Evolutionary conservation across 2,113 vertebrate genomes (phyloP).

Genomic region (Rhinichthys klamathensis): DNA sequence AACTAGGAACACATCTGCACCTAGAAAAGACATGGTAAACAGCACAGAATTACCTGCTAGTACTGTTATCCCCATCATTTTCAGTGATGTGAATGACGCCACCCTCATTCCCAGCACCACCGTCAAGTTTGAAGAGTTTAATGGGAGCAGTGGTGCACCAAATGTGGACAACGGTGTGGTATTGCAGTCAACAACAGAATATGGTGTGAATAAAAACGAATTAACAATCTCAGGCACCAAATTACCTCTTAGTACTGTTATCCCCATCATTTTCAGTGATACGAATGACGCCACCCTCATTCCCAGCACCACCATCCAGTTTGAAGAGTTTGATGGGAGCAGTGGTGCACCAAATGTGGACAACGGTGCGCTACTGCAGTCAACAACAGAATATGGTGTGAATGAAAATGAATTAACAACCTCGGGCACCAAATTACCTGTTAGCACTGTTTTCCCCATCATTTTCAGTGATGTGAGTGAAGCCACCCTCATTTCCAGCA

Average conservation of each 20-base stretch:
- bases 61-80: background rate
- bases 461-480: background rate
- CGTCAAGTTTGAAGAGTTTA: slow-evolving; percentile 43
- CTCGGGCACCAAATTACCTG: slow-evolving; percentile 18
- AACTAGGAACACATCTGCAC: slow-evolving; percentile 3
- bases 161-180: background rate
- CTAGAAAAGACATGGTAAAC: slow-evolving; percentile 19
- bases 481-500: slow-evolving; percentile 55
- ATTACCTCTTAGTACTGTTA: background rate
- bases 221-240: no score
- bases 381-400: slow-evolving; percentile 42
- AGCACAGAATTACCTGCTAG: slow-evolving; percentile 29
- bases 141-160: slow-evolving; percentile 26
- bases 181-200: slow-evolving; percentile 38
- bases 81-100: background rate
- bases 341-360: background rate
- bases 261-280: background rate
- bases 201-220: no score
- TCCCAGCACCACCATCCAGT: slow-evolving; percentile 54
- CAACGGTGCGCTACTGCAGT: background rate
- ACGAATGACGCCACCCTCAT: slow-evolving; percentile 36
- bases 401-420: slow-evolving; percentile 51
- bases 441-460: background rate
- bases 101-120: slow-evolving; percentile 59
- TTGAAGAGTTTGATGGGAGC: slow-evolving; percentile 49